Percentiles rank a stretch among this genome's conserved stretches.
Conservation (phyloP, 2,113 vertebrate genomes). For the Cyprinodon brontotheroides region DNA sequence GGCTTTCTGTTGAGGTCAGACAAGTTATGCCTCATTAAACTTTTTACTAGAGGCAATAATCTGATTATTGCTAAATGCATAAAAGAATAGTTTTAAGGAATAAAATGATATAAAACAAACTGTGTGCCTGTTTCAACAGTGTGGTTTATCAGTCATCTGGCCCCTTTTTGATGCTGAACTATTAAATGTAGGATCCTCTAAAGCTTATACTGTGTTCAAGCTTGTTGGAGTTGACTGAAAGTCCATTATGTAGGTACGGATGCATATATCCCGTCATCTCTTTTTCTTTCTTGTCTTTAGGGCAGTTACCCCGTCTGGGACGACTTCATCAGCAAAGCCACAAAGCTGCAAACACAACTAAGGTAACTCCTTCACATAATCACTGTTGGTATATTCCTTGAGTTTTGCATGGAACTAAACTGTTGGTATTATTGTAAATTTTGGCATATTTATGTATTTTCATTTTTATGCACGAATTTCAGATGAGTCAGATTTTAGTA, state of each 20-base stretch:
- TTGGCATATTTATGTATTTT: background rate
- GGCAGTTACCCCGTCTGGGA: slow-evolving; percentile 83
- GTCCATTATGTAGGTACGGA: background rate
- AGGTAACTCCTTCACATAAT: slow-evolving; percentile 62
- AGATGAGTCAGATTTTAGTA: background rate
- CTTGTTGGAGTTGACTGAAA: background rate
- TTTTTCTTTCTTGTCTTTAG: slow-evolving; percentile 54
- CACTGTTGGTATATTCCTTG: too few relatives aligned
- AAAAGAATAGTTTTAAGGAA: background rate
- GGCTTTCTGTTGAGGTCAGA: slow-evolving; percentile 1
- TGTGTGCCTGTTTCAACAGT: background rate
- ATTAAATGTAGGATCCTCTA: background rate
- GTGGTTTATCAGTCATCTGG: background rate
- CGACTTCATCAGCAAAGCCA: slow-evolving; percentile 83
- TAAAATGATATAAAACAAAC: background rate
- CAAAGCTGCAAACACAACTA: slow-evolving; percentile 82
- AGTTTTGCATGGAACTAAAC: background rate
- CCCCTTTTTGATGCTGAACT: background rate
- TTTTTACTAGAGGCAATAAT: background rate
- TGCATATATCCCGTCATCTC: background rate
- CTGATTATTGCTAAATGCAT: background rate
- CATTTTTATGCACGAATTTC: background rate
- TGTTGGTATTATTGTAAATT: background rate
- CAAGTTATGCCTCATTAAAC: background rate
- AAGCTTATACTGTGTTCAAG: background rate